A percentile compares a stretch with the other conserved stretches of the same genome.
Evolutionary conservation across 2,113 vertebrate species (phyloP).

Genomic region (Anhinga rufa): DNA sequence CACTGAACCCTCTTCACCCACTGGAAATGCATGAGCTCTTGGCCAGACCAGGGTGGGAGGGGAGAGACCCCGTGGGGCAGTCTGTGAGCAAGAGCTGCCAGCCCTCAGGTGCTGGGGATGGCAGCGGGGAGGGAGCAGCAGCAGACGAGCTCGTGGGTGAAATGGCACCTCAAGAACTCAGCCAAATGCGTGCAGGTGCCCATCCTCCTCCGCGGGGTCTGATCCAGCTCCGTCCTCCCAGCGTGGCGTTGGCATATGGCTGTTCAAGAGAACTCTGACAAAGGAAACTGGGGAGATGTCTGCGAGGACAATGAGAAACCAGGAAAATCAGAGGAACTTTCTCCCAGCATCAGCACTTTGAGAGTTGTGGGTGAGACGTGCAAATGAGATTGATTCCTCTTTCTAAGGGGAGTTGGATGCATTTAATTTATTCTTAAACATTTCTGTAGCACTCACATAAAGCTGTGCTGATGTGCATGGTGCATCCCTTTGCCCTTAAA

Average conservation of each 20-base stretch:
- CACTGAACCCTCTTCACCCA: not conserved
- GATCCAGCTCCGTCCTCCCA: not conserved
- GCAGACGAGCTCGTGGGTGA: not conserved
- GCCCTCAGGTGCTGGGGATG: not conserved
- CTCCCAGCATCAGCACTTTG: not conserved
- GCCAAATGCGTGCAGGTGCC: not conserved
- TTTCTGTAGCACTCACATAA: not conserved
- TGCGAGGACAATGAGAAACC: not conserved
- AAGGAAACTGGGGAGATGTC: not conserved
- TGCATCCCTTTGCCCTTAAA: not conserved
- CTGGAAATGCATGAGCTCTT: not conserved
- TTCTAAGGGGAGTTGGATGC: not conserved
- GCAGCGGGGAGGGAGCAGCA: not conserved
- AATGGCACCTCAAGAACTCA: not conserved
- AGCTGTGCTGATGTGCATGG: not conserved
- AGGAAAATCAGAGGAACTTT: not conserved
- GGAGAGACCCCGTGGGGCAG: not conserved
- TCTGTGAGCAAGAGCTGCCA: accelerated
- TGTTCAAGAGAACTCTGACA: not conserved
- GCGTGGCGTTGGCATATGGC: accelerated
- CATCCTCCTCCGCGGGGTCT: not conserved
- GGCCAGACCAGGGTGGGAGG: not conserved
- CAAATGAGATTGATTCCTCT: not conserved
- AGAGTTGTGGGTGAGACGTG: not conserved
- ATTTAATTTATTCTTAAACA: not conserved